Evolutionary conservation across 2,888 invertebrate genomes (phyloP).

Genomic region (Chaitophorus viminalis): DNA sequence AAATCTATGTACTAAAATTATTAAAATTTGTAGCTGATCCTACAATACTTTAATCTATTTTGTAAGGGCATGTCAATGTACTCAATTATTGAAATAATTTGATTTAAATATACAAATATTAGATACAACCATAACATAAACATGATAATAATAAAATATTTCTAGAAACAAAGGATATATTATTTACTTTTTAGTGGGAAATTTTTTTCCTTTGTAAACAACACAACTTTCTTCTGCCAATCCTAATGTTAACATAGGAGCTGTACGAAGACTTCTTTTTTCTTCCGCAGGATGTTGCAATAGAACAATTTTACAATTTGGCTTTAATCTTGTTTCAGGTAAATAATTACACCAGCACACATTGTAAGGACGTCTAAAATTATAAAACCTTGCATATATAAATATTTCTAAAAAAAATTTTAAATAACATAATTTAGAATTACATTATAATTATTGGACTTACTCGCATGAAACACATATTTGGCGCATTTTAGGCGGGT

Average conservation of each 20-base stretch:
- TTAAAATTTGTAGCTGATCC: too few relatives aligned
- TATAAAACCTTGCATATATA: slow-evolving; percentile 33
- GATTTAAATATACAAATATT: too few relatives aligned
- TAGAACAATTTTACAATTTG: slow-evolving; percentile 79
- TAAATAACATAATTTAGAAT: slow-evolving; percentile 9
- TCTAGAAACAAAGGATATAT: too few relatives aligned
- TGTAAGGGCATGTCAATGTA: too few relatives aligned
- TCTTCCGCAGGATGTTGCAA: slow-evolving; percentile 95
- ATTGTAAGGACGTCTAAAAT: slow-evolving; percentile 78
- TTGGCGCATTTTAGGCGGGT: slow-evolving; percentile 79
- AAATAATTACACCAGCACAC: slow-evolving; percentile 93
- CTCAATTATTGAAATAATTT: too few relatives aligned
- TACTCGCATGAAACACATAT: slow-evolving; percentile 81
- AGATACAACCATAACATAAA: too few relatives aligned
- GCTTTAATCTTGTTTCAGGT: slow-evolving; percentile 76
- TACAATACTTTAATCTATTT: too few relatives aligned
- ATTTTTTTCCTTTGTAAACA: slow-evolving; percentile 84
- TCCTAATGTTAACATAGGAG: slow-evolving; percentile 86
- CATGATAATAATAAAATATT: too few relatives aligned
- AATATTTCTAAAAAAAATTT: background rate
- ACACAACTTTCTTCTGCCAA: slow-evolving; percentile 80
- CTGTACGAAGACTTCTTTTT: slow-evolving; percentile 87
- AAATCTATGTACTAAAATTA: too few relatives aligned
- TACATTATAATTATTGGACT: slow-evolving; percentile 63
- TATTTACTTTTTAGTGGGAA: slow-evolving; percentile 77